phyloP scores from a whole-genome alignment of 2,113 vertebrate species.

The Cygnus buccinator region DNA sequence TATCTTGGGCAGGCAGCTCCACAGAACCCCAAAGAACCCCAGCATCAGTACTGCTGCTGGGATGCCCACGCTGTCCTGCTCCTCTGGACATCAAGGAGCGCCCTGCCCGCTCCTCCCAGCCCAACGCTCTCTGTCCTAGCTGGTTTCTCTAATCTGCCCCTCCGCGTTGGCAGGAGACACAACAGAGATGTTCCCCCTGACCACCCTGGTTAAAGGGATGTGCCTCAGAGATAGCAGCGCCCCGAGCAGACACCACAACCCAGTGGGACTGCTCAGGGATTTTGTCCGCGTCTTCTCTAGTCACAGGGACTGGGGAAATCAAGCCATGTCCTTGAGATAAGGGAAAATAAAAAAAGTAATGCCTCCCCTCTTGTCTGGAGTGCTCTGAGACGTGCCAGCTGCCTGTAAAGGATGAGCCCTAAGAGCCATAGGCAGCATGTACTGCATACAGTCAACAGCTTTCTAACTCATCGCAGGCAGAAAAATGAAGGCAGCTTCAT shows the following conservation, averaged over 20 bases:
- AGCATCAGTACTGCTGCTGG: background rate
- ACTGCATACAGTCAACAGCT: rapidly evolving
- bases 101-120: background rate
- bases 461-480: rapidly evolving
- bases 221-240: rapidly evolving
- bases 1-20: background rate
- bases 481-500: background rate
- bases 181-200: background rate
- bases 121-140: background rate
- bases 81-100: background rate
- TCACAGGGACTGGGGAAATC: background rate
- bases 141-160: background rate
- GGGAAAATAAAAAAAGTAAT: background rate
- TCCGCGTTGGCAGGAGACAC: background rate
- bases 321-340: rapidly evolving
- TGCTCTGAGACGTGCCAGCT: background rate
- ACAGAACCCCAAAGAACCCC: background rate
- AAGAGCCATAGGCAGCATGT: rapidly evolving
- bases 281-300: background rate
- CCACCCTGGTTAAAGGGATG: background rate
- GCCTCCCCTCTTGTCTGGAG: background rate
- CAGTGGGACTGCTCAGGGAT: background rate
- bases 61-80: background rate
- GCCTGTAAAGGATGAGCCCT: background rate
- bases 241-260: background rate